Percentiles rank a stretch among this genome's conserved stretches.
These are phyloP conservation scores for Halictus rubicundus DNA, from an alignment of 1,140 invertebrate species.

Conservation along the genomic window DNA sequence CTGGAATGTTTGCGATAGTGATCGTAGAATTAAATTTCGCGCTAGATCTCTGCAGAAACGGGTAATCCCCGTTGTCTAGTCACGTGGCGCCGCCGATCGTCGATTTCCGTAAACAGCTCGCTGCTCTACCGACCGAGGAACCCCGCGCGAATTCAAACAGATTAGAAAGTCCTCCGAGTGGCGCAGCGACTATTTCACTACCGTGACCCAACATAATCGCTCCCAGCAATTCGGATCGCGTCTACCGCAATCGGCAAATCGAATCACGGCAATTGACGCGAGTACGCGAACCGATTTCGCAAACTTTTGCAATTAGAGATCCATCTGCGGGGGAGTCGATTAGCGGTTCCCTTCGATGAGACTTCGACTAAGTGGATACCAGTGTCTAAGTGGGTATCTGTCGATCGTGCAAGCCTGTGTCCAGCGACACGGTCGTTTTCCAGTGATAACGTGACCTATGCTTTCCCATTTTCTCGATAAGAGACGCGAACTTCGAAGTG, in stretches of 20 bases:
- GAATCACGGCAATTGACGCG: constrained; percentile 38
- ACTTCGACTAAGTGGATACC: constrained; percentile 64
- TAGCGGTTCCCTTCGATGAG: constrained; percentile 32
- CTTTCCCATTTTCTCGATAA: constrained; percentile 36
- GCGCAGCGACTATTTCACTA: constrained; percentile 31
- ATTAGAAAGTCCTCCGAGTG: neutral
- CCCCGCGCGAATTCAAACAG: constrained; percentile 42
- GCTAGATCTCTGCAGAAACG: neutral
- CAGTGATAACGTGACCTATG: constrained; percentile 42
- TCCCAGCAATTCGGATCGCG: constrained; percentile 31
- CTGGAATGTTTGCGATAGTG: neutral
- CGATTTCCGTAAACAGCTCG: neutral
- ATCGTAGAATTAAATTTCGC: neutral
- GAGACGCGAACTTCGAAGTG: constrained; percentile 23
- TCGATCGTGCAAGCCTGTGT: constrained; percentile 54
- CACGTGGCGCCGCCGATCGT: constrained; percentile 43
- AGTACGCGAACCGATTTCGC: constrained; percentile 6
- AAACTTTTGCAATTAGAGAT: constrained; percentile 56
- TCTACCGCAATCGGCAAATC: constrained; percentile 21
- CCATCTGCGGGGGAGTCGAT: constrained; percentile 45
- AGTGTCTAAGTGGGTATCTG: constrained; percentile 68
- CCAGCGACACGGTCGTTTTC: constrained; percentile 48
- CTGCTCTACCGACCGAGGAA: constrained; percentile 30
- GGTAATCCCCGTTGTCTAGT: constrained; percentile 47
- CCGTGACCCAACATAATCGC: neutral